Evolutionary conservation across 2,888 invertebrate species (phyloP), one percentile per base, ranked within the genome.

Genomic region (Idaea dimidiata): DNA sequence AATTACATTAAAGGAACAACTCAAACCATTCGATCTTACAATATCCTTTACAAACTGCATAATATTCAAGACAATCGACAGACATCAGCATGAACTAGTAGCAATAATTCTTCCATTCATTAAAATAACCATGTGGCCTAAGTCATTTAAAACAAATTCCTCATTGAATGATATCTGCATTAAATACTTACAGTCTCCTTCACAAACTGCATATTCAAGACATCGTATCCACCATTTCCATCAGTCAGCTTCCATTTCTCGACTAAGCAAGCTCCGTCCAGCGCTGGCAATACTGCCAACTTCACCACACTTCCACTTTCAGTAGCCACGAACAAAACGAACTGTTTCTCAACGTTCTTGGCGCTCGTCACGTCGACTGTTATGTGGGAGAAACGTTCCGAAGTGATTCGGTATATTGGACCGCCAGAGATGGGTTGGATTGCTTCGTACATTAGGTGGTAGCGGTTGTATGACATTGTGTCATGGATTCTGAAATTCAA

Each of bases 371-470:
- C 94, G 81, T 98, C 97, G n/a, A 97, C 95, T 0, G 97, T 96
- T 60, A 98, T 94, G 74, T 96, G 95, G 0, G 94, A 95, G 78
- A 96, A 95, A 4, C 96, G 88, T 76, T 97, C 96, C 62, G 96
- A 89, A 31, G 95, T 94, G 0, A 94, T 92, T 24, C 94, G 94
- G 79, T 96, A 95, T 0, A 97, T 87, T 0, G 98, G 98, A 60
- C 91, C 89, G 0, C 93, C 86, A 0, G 95, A 94, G 31, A 95
- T 93, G 0, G 97, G 95, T 74, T 97, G 96, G 0, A 98, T 95
- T 0, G 98, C 95, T 61, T 95, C 94, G 80, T 98, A 96, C 97
- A 98, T 97, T 62, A 98, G 88, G 76, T 98, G 97, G 83, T 97
- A 98, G 67, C 95, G 93, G 16, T 95, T 94, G 65, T 95, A 95